phyloP scores from a whole-genome alignment of 2,888 invertebrate genomes.

The Tortricodes alternella region DNA sequence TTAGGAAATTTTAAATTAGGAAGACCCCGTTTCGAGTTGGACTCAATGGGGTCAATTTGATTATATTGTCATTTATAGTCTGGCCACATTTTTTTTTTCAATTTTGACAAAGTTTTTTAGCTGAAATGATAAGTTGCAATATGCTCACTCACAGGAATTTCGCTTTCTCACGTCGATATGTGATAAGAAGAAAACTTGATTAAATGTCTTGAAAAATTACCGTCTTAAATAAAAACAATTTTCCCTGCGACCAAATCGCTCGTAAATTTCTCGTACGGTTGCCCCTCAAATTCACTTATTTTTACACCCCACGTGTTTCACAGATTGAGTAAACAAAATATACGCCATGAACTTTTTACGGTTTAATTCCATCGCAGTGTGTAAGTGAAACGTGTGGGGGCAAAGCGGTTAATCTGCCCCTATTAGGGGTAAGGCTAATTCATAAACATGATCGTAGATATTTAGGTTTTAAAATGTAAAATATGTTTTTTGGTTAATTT shows the following conservation, averaged over 20 bases:
- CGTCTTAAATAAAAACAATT: neutral
- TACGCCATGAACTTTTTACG: constrained; percentile 19
- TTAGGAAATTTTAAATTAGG: no score
- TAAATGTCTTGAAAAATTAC: no score
- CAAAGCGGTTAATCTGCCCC: neutral
- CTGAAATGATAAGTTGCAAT: no score
- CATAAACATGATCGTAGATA: constrained; percentile 7
- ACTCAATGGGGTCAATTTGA: no score
- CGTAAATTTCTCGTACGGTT: neutral
- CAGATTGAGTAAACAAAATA: constrained; percentile 19
- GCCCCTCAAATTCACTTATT: constrained; percentile 10
- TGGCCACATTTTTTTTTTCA: no score
- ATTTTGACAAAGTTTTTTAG: no score
- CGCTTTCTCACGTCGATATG: no score
- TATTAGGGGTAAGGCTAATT: constrained; percentile 4
- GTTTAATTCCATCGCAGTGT: constrained; percentile 6
- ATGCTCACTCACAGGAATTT: no score
- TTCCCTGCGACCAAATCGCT: neutral
- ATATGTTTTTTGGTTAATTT: neutral
- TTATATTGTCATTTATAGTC: no score
- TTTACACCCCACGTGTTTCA: neutral
- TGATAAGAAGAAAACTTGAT: no score
- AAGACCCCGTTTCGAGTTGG: no score
- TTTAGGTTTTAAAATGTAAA: neutral
- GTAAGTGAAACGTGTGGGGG: constrained; percentile 17